Percentiles rank a stretch among this genome's conserved stretches.
Evolutionary conservation across 1,140 invertebrate species (phyloP).

Genomic region (Mylabris phalerata): DNA sequence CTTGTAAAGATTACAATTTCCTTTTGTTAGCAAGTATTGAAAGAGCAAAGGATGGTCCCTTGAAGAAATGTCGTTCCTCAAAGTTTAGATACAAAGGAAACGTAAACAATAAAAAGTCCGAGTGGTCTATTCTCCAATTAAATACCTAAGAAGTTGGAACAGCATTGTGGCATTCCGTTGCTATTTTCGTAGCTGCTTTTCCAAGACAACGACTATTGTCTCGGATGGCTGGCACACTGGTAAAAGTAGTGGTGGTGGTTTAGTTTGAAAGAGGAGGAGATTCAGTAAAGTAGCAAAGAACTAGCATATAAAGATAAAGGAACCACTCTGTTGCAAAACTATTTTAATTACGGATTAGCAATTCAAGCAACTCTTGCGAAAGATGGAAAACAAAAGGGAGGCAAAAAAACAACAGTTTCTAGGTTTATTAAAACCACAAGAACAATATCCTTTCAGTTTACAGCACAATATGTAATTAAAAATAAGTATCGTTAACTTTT

Average conservation of each 20-base stretch:
- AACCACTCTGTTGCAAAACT: slow-evolving; percentile 19
- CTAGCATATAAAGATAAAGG: slow-evolving; percentile 23
- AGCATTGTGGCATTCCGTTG: slow-evolving; percentile 22
- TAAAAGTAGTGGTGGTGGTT: too few species aligned
- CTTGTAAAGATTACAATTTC: too few species aligned
- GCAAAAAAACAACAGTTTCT: slow-evolving; percentile 14
- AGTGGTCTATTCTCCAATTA: slow-evolving; percentile 27
- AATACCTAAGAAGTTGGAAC: slow-evolving; percentile 26
- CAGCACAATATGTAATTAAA: too few species aligned
- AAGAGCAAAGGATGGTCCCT: slow-evolving; percentile 3
- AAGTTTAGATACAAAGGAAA: slow-evolving; percentile 30
- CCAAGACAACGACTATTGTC: slow-evolving; percentile 24
- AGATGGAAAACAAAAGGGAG: too few species aligned
- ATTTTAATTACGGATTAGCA: slow-evolving; percentile 26
- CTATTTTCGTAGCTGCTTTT: slow-evolving; percentile 28
- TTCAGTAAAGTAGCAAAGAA: slow-evolving; percentile 25
- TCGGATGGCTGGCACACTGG: too few species aligned
- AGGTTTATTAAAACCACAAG: slow-evolving; percentile 12
- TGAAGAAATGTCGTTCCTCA: slow-evolving; percentile 10
- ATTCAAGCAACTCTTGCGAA: slow-evolving; percentile 3
- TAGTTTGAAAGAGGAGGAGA: neutral
- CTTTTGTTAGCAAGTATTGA: too few species aligned
- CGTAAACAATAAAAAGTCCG: slow-evolving; percentile 32
- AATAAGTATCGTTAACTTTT: too few species aligned
- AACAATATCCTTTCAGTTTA: slow-evolving; percentile 3